Percentiles rank a stretch among this genome's conserved stretches.
Conservation (phyloP, 2,888 invertebrate genomes). For the Metellina segmentata region DNA sequence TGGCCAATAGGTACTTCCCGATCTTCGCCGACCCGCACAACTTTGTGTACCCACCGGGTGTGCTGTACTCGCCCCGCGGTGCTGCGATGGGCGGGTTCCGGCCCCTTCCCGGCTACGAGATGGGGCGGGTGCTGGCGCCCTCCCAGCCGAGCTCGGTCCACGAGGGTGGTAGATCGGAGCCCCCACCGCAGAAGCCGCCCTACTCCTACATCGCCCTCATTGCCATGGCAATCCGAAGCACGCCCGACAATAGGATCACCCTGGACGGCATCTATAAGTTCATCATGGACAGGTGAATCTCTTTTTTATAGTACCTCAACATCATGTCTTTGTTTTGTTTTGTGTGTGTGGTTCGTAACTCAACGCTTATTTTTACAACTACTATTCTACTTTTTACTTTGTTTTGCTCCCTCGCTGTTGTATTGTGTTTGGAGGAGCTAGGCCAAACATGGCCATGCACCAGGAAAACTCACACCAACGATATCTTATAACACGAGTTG, state of each 20-base stretch:
- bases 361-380: background rate
- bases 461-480: too few relatives aligned
- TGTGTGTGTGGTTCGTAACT: background rate
- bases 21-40: slow-evolving; percentile 62
- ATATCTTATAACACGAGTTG: too few relatives aligned
- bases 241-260: slow-evolving; percentile 82
- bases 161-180: slow-evolving; percentile 37
- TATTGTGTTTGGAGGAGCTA: background rate
- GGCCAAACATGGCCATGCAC: too few relatives aligned
- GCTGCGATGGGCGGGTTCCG: slow-evolving; percentile 38
- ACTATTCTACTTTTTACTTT: background rate
- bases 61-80: slow-evolving; percentile 55
- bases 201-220: slow-evolving; percentile 82
- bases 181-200: slow-evolving; percentile 78
- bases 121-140: slow-evolving; percentile 64
- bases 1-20: slow-evolving; percentile 63
- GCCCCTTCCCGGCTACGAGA: slow-evolving; percentile 54
- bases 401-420: background rate
- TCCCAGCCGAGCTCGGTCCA: slow-evolving; percentile 33
- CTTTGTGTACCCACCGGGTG: slow-evolving; percentile 45
- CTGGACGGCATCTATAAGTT: slow-evolving; percentile 82
- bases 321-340: background rate
- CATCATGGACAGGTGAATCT: slow-evolving; percentile 81
- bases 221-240: slow-evolving; percentile 82
- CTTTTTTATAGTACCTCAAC: background rate